A percentile compares a stretch with the other conserved stretches of the same genome.
phyloP scores from a whole-genome alignment of 2,797 vertebrate genomes.

The Scyliorhinus canicula region DNA sequence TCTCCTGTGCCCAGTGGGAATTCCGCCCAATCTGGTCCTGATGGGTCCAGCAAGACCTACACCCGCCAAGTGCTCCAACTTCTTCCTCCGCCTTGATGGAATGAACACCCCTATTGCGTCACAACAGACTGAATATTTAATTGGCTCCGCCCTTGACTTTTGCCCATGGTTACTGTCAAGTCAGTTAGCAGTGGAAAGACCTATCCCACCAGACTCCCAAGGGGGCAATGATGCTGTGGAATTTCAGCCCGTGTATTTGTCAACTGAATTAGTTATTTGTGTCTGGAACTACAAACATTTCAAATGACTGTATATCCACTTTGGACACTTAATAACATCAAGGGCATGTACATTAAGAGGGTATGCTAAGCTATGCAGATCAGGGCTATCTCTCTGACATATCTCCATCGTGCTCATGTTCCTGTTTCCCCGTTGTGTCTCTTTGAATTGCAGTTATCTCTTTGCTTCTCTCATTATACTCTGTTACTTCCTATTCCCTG shows the following conservation, averaged over 20 bases:
- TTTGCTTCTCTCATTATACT: not conserved
- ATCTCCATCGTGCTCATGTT: not conserved
- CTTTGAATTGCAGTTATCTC: not conserved
- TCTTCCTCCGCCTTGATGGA: not conserved
- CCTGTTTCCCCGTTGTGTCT: not conserved
- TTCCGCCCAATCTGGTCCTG: not conserved
- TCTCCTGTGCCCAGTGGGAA: not conserved
- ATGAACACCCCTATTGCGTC: not conserved
- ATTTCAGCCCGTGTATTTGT: not conserved
- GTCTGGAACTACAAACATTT: not conserved
- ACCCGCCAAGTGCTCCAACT: not conserved
- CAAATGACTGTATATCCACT: not conserved
- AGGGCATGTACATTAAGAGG: not conserved
- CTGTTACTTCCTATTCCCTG: not conserved
- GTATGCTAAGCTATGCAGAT: not conserved
- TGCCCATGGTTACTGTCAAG: not conserved
- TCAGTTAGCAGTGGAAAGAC: not conserved
- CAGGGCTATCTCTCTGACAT: not conserved
- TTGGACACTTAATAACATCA: not conserved
- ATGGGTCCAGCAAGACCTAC: not conserved
- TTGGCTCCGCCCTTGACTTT: not conserved
- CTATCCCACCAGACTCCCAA: not conserved
- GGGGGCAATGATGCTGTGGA: not conserved
- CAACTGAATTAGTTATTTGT: not conserved
- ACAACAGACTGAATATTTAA: not conserved